Evolutionary conservation across 2,888 invertebrate genomes (phyloP).

Genomic region (Hydraecia micacea): DNA sequence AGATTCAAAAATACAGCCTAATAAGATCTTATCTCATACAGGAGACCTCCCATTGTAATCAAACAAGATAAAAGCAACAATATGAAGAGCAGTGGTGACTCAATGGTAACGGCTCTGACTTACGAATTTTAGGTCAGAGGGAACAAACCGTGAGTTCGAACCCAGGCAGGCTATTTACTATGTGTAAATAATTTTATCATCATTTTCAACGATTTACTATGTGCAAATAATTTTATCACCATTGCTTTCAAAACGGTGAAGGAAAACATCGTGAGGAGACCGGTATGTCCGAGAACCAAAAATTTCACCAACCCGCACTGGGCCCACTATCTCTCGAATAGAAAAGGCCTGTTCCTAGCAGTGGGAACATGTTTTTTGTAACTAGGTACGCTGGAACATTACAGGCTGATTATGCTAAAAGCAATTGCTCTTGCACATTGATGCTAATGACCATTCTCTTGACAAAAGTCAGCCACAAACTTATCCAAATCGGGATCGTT

Average conservation of each 20-base stretch:
- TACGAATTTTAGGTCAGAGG: too few relatives aligned
- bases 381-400: background rate
- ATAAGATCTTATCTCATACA: background rate
- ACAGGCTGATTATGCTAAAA: background rate
- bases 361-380: background rate
- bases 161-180: too few relatives aligned
- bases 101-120: too few relatives aligned
- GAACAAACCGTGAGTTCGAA: too few relatives aligned
- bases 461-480: background rate
- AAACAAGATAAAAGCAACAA: background rate
- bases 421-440: background rate
- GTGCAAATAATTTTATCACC: too few relatives aligned
- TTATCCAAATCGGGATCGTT: background rate
- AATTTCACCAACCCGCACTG: background rate
- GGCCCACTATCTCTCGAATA: too few relatives aligned
- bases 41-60: background rate
- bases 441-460: background rate
- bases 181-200: too few relatives aligned
- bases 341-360: background rate
- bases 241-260: too few relatives aligned
- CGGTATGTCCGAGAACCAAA: background rate
- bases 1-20: background rate
- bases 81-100: too few relatives aligned
- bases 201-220: too few relatives aligned
- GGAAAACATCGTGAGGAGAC: too few relatives aligned